A percentile compares a stretch with the other conserved stretches of the same genome.
phyloP scores from a whole-genome alignment of 2,888 invertebrate genomes.

The Pogonocherus hispidulus region DNA sequence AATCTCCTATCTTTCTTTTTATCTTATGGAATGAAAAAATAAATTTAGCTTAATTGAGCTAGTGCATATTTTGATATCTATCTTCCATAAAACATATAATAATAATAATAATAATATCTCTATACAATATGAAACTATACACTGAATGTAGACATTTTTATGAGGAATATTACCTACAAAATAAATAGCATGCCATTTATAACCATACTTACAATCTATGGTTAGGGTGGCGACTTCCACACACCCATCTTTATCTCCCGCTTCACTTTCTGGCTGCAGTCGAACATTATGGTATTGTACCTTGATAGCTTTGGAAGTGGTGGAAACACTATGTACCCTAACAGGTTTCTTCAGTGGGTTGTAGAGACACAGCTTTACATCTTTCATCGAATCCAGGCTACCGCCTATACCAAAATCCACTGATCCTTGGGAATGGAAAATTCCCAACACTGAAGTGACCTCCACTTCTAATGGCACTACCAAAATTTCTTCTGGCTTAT shows the following conservation, averaged over 20 bases:
- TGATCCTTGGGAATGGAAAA: conserved; percentile 82
- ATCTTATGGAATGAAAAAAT: no score
- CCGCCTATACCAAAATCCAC: conserved; percentile 89
- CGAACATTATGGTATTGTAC: conserved; percentile 78
- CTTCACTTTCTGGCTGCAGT: conserved; percentile 76
- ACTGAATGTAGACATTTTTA: no score
- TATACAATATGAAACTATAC: no score
- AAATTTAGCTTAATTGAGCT: no score
- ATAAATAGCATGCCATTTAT: no score
- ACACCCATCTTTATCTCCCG: conserved; percentile 65
- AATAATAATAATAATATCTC: no score
- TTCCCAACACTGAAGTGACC: conserved; percentile 77
- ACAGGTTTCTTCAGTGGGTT: conserved; percentile 78
- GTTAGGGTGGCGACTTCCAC: conserved; percentile 77
- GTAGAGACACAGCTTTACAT: conserved; percentile 74
- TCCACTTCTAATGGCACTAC: conserved; percentile 89
- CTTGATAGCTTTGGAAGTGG: conserved; percentile 76
- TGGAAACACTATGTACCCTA: conserved; percentile 75
- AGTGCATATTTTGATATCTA: no score
- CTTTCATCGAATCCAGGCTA: conserved; percentile 76
- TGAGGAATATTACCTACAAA: no score
- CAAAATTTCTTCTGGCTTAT: conserved; percentile 77
- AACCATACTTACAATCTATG: conserved; percentile 76
- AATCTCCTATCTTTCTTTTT: no score
- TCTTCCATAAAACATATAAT: no score